Conservation (phyloP, 2,888 invertebrate species). For the Scaptomyza reducta region DNA sequence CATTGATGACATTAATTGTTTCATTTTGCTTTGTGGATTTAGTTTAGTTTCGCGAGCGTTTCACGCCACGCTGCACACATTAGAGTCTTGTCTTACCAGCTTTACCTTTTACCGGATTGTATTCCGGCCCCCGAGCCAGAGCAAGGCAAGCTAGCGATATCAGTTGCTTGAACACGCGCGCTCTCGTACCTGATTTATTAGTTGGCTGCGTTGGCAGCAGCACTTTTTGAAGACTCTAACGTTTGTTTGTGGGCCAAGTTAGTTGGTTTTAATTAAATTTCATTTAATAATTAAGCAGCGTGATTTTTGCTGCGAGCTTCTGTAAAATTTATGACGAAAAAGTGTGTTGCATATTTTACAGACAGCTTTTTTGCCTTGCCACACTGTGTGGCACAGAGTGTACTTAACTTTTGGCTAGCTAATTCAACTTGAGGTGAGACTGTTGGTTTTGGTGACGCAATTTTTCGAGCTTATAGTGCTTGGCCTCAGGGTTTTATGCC, state of each 20-base stretch:
- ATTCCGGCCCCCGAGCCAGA: constrained; percentile 21
- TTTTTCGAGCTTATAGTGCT: constrained; percentile 1
- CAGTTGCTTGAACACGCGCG: constrained; percentile 50
- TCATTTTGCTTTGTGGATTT: constrained; percentile 47
- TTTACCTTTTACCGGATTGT: constrained; percentile 29
- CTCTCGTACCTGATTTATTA: constrained; percentile 62
- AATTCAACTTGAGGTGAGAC: not conserved
- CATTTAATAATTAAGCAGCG: constrained; percentile 68
- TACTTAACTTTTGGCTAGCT: constrained; percentile 6
- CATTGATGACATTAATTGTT: constrained; percentile 76
- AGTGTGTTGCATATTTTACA: constrained; percentile 69
- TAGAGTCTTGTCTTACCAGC: constrained; percentile 35
- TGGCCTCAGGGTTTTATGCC: too few relatives aligned
- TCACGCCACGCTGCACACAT: constrained; percentile 27
- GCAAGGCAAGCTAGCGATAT: constrained; percentile 22
- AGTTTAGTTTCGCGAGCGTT: constrained; percentile 29
- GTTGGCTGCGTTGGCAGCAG: constrained; percentile 13
- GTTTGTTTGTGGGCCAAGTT: constrained; percentile 40
- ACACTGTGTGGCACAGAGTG: constrained; percentile 24
- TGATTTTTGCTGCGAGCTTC: constrained; percentile 36
- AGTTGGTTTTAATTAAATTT: constrained; percentile 75
- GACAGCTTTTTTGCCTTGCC: constrained; percentile 17
- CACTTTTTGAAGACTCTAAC: constrained; percentile 27
- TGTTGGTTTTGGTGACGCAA: not conserved
- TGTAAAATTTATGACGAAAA: constrained; percentile 56